phyloP scores from a whole-genome alignment of 2,888 invertebrate species.

The Raillietiella orientalis region DNA sequence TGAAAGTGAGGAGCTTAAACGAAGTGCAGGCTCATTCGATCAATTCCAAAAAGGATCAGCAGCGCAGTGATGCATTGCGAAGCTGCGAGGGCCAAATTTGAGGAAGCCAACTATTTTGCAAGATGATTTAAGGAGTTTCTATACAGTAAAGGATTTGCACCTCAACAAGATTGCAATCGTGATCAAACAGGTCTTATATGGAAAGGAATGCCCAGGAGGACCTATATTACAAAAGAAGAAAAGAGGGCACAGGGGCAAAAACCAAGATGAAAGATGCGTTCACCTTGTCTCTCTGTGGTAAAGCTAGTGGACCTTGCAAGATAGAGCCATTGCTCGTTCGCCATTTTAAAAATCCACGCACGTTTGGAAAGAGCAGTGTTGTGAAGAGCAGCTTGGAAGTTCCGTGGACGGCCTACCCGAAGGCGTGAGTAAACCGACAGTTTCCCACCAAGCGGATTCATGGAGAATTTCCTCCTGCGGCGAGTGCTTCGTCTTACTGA shows the following conservation, averaged over 20 bases:
- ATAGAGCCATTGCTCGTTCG: background rate
- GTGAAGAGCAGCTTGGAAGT: no score
- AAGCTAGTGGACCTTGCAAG: background rate
- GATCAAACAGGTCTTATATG: background rate
- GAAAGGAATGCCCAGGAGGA: background rate
- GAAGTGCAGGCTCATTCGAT: background rate
- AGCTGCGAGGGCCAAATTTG: background rate
- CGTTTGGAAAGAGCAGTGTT: no score
- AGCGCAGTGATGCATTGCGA: background rate
- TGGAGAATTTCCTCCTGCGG: background rate
- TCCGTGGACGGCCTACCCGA: background rate
- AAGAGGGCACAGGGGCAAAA: no score
- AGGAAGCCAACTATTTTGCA: background rate
- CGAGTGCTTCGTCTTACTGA: no score
- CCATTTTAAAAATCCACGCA: no score
- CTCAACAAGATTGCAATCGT: background rate
- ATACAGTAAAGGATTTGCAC: no score
- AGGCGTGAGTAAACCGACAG: conserved; percentile 1
- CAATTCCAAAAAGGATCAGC: background rate
- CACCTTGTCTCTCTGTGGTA: background rate
- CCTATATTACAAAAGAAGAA: background rate
- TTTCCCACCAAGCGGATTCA: background rate
- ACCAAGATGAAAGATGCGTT: background rate
- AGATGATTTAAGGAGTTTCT: background rate
- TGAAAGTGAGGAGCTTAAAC: background rate